Conservation (phyloP, 2,113 vertebrate species). For the Tachysurus fulvidraco region DNA sequence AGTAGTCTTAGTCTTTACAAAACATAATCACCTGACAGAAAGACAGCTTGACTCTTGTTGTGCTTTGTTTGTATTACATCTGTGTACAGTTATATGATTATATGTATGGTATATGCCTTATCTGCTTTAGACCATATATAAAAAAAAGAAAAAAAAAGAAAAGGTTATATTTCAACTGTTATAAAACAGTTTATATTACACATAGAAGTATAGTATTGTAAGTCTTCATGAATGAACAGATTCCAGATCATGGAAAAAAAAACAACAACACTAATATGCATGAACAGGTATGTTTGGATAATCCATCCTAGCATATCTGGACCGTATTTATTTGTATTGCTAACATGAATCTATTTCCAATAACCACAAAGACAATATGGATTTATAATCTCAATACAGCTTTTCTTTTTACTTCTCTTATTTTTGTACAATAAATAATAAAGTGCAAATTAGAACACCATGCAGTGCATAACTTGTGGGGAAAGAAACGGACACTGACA, state of each 20-base stretch:
- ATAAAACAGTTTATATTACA: background rate
- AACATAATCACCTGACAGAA: background rate
- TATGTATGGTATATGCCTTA: background rate
- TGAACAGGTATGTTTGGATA: background rate
- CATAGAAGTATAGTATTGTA: background rate
- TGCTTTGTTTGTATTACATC: conserved; percentile 34
- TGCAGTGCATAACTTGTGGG: conserved; percentile 72
- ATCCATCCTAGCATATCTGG: background rate
- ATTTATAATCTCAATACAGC: conserved; percentile 32
- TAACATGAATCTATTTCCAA: background rate
- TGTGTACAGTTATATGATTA: conserved; percentile 1
- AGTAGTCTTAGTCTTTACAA: background rate
- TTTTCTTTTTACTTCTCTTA: conserved; percentile 59
- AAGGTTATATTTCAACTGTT: background rate
- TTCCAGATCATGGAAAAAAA: no score
- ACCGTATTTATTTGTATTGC: background rate
- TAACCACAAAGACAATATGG: conserved; percentile 25
- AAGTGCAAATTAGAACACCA: conserved; percentile 80
- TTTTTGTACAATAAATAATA: conserved; percentile 75
- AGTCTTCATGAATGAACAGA: no score
- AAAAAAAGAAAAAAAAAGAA: background rate
- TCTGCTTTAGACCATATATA: background rate
- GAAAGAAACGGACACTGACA: conserved; percentile 18
- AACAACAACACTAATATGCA: background rate
- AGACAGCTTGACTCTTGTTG: background rate